Conservation (phyloP, 1,140 invertebrate species). For the Formica selysi region DNA sequence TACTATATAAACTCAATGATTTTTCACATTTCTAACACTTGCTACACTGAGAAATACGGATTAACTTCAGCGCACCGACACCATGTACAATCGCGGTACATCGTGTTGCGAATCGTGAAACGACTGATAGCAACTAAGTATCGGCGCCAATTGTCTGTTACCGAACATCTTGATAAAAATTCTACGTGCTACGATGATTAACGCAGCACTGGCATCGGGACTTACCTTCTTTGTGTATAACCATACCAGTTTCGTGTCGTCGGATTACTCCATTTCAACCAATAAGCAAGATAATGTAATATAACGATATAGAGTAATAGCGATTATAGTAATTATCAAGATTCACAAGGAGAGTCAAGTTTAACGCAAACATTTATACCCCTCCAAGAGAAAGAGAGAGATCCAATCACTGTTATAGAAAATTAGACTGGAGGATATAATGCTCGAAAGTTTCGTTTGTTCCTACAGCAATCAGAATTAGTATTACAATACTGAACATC, state of each 20-base stretch:
- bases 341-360: conserved; percentile 70
- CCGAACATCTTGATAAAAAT: conserved; percentile 59
- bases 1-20: conserved; percentile 78
- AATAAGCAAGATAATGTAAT: conserved; percentile 73
- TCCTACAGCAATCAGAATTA: conserved; percentile 55
- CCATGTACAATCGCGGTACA: conserved; percentile 45
- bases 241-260: conserved; percentile 73
- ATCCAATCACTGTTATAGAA: conserved; percentile 52
- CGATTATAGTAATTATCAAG: conserved; percentile 50
- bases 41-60: conserved; percentile 71
- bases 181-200: conserved; percentile 66
- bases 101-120: conserved; percentile 80
- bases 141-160: conserved; percentile 79
- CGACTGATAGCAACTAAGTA: conserved; percentile 85
- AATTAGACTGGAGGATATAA: conserved; percentile 51
- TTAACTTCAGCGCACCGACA: conserved; percentile 64
- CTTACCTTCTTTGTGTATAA: conserved; percentile 80
- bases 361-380: conserved; percentile 62
- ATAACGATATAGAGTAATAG: conserved; percentile 71
- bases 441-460: conserved; percentile 60
- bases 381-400: conserved; percentile 23
- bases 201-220: conserved; percentile 80
- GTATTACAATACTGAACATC: conserved; percentile 58
- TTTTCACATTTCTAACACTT: conserved; percentile 82
- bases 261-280: conserved; percentile 56